Base-by-base conservation (phyloP, 1,140 invertebrate genomes). In the Macrotrachela quadricornifera region DNA sequence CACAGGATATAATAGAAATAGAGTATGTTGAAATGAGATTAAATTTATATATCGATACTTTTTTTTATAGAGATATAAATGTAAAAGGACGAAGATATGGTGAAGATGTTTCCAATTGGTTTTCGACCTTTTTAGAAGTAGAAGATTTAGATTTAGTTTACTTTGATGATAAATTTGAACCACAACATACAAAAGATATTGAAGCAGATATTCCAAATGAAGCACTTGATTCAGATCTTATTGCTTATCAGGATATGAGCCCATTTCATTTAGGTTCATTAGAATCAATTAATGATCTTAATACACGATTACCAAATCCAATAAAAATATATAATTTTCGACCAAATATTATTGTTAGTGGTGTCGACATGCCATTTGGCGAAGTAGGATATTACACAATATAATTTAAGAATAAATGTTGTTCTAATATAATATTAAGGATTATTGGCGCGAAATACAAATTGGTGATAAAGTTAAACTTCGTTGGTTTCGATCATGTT, bases 391-490 rank as follows among this genome's bases (percentile, higher is more conserved):
- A 9, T 9, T 9, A 9, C 43, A 4, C 13, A 36, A 15, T 12
- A 37, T 43, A 17, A 40, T 49, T 41, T 49, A 1, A 0, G 36
- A 50, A 0, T 36, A 18, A 11, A 41, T n/a, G 12, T 41, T 30
- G 12, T 42, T n/a, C 12, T 12, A 42, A 42, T 42, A 12, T n/a
- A 42, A 12, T 42, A n/a, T n/a, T n/a, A n/a, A 65, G 57, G 63
- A 65, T 54, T 41, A 56, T 36, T 65, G 62, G 62, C 46, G 46
- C n/a, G 59, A 56, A 18, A 45, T 65, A 15, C 51, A 58, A 11
- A 59, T 65, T 36, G 62, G 62, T 13, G 51, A 59, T 17, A 46
- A 52, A 13, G 43, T 59, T 10, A 64, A 59, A 45, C 61, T 60
- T 45, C 66, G 64, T 37, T 57, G 56, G 1, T 57, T 57, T 59